phyloP scores from a whole-genome alignment of 1,140 invertebrate genomes.

The Hypothenemus hampei region DNA sequence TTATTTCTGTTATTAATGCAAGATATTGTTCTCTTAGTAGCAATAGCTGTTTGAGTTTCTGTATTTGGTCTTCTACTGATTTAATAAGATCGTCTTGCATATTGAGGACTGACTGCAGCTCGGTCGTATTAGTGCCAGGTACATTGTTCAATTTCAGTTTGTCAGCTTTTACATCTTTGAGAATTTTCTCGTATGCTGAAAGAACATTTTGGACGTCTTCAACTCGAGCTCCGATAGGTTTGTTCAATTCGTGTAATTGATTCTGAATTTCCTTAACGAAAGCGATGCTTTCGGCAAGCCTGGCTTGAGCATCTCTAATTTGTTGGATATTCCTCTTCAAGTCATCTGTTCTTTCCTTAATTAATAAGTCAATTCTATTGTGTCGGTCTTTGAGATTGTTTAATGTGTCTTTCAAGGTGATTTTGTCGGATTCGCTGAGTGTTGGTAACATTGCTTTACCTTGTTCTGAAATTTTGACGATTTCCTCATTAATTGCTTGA shows the following conservation, averaged over 20 bases:
- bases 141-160: slow-evolving; percentile 74
- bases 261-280: slow-evolving; percentile 76
- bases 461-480: slow-evolving; percentile 70
- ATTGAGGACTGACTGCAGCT: slow-evolving; percentile 70
- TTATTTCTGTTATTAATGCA: slow-evolving; percentile 78
- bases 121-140: slow-evolving; percentile 66
- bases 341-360: slow-evolving; percentile 67
- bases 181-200: slow-evolving; percentile 70
- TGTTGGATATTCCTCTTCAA: slow-evolving; percentile 71
- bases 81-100: slow-evolving; percentile 81
- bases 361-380: slow-evolving; percentile 63
- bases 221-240: slow-evolving; percentile 76
- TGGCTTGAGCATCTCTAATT: slow-evolving; percentile 70
- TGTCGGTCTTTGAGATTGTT: slow-evolving; percentile 73
- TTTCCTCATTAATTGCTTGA: slow-evolving; percentile 61
- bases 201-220: slow-evolving; percentile 79
- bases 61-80: slow-evolving; percentile 78
- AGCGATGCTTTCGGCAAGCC: slow-evolving; percentile 72
- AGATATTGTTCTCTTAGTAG: slow-evolving; percentile 82
- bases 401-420: slow-evolving; percentile 72
- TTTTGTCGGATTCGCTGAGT: slow-evolving; percentile 78
- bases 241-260: slow-evolving; percentile 75
- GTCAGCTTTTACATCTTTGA: slow-evolving; percentile 74
- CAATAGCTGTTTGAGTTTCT: slow-evolving; percentile 69
- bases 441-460: slow-evolving; percentile 74